phyloP scores from a whole-genome alignment of 2,888 invertebrate genomes.

The Callinectes sapidus region DNA sequence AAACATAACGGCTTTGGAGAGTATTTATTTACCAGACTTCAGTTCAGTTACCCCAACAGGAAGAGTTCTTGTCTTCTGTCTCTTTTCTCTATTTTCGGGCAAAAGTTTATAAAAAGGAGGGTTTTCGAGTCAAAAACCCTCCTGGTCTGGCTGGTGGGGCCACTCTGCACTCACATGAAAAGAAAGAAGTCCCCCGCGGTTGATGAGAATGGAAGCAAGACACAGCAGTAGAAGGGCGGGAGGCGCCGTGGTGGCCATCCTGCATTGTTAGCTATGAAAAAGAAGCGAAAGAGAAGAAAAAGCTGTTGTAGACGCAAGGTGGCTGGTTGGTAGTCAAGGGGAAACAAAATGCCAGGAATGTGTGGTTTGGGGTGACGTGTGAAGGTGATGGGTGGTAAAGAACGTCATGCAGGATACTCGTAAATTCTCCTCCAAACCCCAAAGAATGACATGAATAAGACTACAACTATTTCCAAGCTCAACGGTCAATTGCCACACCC shows the following conservation, averaged over 20 bases:
- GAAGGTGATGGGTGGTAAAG: background rate
- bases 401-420: background rate
- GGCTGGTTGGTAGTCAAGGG: background rate
- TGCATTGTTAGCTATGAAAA: conserved; percentile 11
- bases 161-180: background rate
- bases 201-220: background rate
- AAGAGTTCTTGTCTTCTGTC: background rate
- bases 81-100: background rate
- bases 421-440: background rate
- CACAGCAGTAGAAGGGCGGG: background rate
- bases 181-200: background rate
- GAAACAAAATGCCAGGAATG: background rate
- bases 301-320: background rate
- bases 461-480: background rate
- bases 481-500: background rate
- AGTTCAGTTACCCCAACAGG: background rate
- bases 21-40: background rate
- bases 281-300: conserved; percentile 21
- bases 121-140: background rate
- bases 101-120: background rate
- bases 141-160: background rate
- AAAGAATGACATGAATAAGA: background rate
- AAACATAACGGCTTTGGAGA: background rate
- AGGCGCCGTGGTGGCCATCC: background rate
- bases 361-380: background rate